Percentiles rank a stretch among this genome's conserved stretches.
These are phyloP conservation scores for Himantopus leucocephalus DNA, from an alignment of 2,113 vertebrate genomes.

Conservation along the genomic window DNA sequence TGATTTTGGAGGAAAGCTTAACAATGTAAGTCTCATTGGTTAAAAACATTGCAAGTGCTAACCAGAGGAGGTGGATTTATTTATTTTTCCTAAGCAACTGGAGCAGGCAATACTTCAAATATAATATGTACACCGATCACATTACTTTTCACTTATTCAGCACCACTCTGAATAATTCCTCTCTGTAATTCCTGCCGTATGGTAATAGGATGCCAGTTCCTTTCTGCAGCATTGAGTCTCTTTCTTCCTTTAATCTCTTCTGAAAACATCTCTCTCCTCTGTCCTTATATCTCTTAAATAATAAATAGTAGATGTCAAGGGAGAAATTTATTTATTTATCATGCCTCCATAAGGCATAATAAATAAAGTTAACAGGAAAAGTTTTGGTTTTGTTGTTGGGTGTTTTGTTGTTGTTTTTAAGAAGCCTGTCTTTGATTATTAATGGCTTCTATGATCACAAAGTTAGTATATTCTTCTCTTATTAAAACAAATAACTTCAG, in stretches of 20 bases:
- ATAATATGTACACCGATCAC: background rate
- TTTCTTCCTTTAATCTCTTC: background rate
- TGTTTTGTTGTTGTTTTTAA: background rate
- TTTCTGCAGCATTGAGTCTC: background rate
- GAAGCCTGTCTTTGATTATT: background rate
- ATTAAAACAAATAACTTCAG: constrained; percentile 13
- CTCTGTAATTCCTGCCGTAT: background rate
- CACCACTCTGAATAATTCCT: background rate
- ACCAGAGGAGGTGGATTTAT: background rate
- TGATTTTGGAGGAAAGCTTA: background rate
- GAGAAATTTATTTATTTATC: background rate
- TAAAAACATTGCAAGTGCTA: background rate
- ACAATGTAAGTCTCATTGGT: background rate
- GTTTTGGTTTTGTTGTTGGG: background rate
- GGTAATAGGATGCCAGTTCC: background rate
- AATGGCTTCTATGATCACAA: background rate
- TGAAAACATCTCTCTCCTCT: background rate
- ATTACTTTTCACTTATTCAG: background rate
- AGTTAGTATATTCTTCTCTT: background rate
- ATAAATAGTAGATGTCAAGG: background rate
- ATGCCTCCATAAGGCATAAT: background rate
- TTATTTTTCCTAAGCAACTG: background rate
- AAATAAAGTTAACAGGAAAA: constrained; percentile 8
- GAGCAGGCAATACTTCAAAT: background rate
- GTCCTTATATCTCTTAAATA: background rate